Percentiles rank a stretch among this genome's conserved stretches.
Conservation (phyloP, 2,797 vertebrate genomes). For the Acrossocheilus wenchowensis region DNA sequence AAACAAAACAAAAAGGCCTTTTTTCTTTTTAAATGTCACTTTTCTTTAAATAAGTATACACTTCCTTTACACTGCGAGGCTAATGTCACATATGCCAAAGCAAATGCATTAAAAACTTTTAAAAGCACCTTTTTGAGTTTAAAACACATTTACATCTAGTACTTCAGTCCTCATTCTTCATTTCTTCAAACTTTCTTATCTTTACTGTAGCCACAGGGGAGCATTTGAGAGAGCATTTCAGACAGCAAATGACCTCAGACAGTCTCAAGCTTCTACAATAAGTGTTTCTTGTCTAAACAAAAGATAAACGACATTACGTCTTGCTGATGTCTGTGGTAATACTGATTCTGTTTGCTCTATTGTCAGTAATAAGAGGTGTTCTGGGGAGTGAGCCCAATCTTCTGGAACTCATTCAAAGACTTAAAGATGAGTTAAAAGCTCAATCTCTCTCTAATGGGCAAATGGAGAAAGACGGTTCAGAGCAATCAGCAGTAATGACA, state of each 20-base stretch:
- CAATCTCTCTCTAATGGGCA: slow-evolving; percentile 1
- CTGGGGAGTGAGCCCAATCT: background rate
- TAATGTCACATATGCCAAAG: background rate
- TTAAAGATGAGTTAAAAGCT: slow-evolving; percentile 30
- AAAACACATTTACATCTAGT: background rate
- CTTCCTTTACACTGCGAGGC: background rate
- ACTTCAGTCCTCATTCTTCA: background rate
- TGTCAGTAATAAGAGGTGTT: slow-evolving; percentile 16
- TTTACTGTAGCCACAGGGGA: background rate
- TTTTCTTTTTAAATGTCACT: slow-evolving; percentile 31
- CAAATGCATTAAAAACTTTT: slow-evolving; percentile 3
- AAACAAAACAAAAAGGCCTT: background rate
- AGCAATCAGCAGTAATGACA: slow-evolving; percentile 34
- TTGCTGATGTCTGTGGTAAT: background rate
- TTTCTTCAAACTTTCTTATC: background rate
- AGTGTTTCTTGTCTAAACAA: background rate
- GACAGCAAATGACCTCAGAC: background rate
- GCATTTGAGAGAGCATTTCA: background rate
- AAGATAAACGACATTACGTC: background rate
- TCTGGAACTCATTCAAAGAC: slow-evolving; percentile 23
- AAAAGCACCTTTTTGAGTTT: background rate
- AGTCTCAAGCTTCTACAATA: background rate
- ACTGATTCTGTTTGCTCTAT: background rate
- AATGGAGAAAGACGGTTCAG: slow-evolving; percentile 13
- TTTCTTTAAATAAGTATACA: slow-evolving; percentile 6